Evolutionary conservation across 2,888 invertebrate genomes (phyloP), one percentile per base, ranked within the genome.

Genomic region (Homarus gammarus): DNA sequence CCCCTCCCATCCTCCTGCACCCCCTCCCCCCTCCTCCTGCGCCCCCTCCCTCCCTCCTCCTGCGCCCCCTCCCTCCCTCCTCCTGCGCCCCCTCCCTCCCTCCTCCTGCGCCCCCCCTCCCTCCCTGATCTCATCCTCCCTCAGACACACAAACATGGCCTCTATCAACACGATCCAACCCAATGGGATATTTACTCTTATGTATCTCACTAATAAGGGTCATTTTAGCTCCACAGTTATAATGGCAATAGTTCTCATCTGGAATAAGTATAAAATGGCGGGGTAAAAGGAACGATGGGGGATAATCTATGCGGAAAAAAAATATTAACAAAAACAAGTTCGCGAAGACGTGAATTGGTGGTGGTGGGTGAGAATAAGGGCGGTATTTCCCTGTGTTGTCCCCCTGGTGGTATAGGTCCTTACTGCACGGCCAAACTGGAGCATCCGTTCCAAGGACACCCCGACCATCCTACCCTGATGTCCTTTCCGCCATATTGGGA

Each of bases 401-500:
- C n/a, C n/a, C n/a, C n/a, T n/a, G n/a, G 70, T 70, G 44, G 70
- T n/a, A 1, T 44, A 31, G 27, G 56, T 27, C 82, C 44, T 27
- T 82, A 44, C 31, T 40, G 49, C 84, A 61, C 49, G 84, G 73
- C 40, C 84, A 75, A 84, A 84, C 75, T 84, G 84, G 84, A 84
- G 84, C 84, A 84, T 84, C 84, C 75, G 5, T 31, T n/a, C 75
- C 84, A 84, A 84, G 84, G 84, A 51, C 84, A 84, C 70, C 6
- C 10, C 51, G 40, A 36, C 75, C 75, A 33, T 31, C 38, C 40
- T 75, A 61, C 56, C 56, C 33, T 15, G 75, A 27, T 38, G 84
- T 84, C 84, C 84, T 56, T 84, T 84, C 84, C 84, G 84, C 83
- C 83, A 33, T 27, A 18, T 44, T 49, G 70, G 83, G 70, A 68